Percentiles rank a stretch among this genome's conserved stretches.
phyloP scores from a whole-genome alignment of 2,888 invertebrate species.

The Cotesia congregata region DNA sequence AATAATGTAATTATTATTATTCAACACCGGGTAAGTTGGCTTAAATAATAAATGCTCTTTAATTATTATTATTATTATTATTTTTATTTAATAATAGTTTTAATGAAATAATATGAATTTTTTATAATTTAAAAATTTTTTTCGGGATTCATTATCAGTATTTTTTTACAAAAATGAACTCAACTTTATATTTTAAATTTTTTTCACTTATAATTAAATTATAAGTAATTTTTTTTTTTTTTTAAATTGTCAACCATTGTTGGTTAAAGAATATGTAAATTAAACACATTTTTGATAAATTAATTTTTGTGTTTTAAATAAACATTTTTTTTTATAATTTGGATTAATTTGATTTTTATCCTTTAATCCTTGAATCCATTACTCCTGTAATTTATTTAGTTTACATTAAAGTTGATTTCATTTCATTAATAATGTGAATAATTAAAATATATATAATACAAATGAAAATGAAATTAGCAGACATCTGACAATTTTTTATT shows the following conservation, averaged over 20 bases:
- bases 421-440: neutral
- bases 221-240: conserved; percentile 1
- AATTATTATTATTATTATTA: no score
- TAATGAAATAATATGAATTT: no score
- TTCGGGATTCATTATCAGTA: neutral
- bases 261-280: neutral
- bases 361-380: conserved; percentile 46
- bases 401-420: conserved; percentile 5
- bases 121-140: neutral
- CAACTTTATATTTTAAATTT: conserved; percentile 22
- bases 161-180: conserved; percentile 29
- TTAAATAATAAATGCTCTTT: no score
- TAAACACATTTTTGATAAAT: neutral
- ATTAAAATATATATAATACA: no score
- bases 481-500: no score
- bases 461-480: no score
- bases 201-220: conserved; percentile 9
- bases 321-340: conserved; percentile 64
- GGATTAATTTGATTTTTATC: conserved; percentile 61
- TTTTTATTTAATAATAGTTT: no score
- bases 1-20: no score
- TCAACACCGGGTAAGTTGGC: no score
- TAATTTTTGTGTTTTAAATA: conserved; percentile 58
- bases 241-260: neutral
- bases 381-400: conserved; percentile 26